Base-by-base conservation (phyloP, 2,113 vertebrate species). In the Gymnogyps californianus region DNA sequence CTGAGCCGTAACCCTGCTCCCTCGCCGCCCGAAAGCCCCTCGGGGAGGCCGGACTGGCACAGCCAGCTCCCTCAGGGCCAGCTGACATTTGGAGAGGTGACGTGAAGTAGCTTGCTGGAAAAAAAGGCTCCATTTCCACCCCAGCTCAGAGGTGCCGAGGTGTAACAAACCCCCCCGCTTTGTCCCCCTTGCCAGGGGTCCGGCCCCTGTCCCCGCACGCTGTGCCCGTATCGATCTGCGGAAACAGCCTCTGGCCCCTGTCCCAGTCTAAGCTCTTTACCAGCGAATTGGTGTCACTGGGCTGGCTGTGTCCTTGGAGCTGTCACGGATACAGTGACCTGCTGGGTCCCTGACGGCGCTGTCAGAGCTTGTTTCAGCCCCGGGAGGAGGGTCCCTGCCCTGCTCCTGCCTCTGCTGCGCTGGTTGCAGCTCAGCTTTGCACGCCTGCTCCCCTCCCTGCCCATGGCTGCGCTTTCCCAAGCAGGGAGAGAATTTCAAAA, bases 1-100 rank as follows among this genome's bases (percentile, higher is more conserved):
- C 72, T 40, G 61, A 36, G 32, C 69, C 2, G 3, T 34, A 19
- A 36, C 11, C 32, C 31, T 4, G 1, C 6, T 40, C 21, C 28
- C 31, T 42, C 7, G 3, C 18, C 24, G 16, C 76, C 61, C 7
- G 0, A n/a, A 36, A 5, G 11, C 54, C 32, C 10, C 13, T 4
- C 0, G 1, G 24, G n/a, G 52, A 15, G 22, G 51, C 69, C 1
- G 2, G 25, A 3, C 5, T 0, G 4, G 47, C 11, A 1, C 32
- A 11, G n/a, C 11, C 44, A 38, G 32, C 71, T 47, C 28, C 47
- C 26, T 54, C 7, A 10, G 47, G 25, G 44, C 0, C 3, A 74
- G 47, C 52, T 52, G 85, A 10, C 16, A 31, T 18, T 6, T 18
- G 28, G 22, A 38, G 38, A 67, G 42, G 32, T 31, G 47, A 20